Evolutionary conservation across 2,113 vertebrate genomes (phyloP).

Genomic region (Anhinga anhinga): DNA sequence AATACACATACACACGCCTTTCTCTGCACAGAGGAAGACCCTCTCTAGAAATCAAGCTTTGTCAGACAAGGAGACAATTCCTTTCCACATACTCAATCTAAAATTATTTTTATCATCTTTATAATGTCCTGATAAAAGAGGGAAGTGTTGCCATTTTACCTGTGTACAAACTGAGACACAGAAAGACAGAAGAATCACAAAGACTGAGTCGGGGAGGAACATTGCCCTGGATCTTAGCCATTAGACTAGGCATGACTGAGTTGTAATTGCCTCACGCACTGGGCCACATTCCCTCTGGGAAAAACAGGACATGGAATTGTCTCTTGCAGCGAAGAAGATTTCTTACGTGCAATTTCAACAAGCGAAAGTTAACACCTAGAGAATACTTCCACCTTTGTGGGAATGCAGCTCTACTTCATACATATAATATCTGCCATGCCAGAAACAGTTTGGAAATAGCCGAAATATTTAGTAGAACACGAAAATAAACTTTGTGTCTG

Average conservation of each 20-base stretch:
- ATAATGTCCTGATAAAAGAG: not conserved
- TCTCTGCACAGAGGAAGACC: not conserved
- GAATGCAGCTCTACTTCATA: not conserved
- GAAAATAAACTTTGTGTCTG: not conserved
- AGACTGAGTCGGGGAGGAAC: not conserved
- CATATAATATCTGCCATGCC: not conserved
- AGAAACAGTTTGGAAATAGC: not conserved
- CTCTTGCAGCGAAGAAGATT: not conserved
- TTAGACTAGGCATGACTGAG: not conserved
- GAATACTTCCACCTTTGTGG: not conserved
- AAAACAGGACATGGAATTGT: rapidly evolving
- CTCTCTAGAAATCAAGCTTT: not conserved
- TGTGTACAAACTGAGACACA: not conserved
- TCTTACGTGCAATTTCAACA: not conserved
- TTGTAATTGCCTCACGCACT: rapidly evolving
- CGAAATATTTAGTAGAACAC: not conserved
- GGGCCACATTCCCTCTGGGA: not conserved
- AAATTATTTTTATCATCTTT: not conserved
- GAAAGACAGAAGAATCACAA: not conserved
- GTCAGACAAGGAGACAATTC: not conserved
- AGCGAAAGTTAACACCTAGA: not conserved
- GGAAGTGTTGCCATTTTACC: not conserved
- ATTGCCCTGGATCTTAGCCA: not conserved
- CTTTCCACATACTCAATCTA: rapidly evolving
- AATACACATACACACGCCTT: not conserved